A percentile compares a stretch with the other conserved stretches of the same genome.
Evolutionary conservation across 2,797 vertebrate species (phyloP).

Genomic region (Thunnus albacares): DNA sequence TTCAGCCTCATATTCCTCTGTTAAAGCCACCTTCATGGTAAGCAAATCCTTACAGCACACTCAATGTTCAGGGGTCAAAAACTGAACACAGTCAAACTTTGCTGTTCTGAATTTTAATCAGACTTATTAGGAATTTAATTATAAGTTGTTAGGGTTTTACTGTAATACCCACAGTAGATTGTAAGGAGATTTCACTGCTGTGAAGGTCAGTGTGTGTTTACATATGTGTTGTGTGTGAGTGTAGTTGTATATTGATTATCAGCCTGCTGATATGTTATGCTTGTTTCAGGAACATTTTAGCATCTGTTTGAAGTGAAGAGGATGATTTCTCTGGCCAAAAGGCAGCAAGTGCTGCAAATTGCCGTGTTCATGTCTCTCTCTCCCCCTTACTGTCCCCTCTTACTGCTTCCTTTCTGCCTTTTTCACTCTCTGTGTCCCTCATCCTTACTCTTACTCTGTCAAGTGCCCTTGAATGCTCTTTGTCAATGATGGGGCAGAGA

Average conservation of each 20-base stretch:
- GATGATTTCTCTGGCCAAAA: conserved; percentile 3
- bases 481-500: conserved; percentile 39
- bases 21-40: conserved; percentile 13
- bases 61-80: conserved; percentile 13
- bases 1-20: background rate
- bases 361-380: background rate
- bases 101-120: conserved; percentile 38
- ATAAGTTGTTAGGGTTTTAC: conserved; percentile 17
- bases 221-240: background rate
- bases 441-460: conserved; percentile 8
- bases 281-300: conserved; percentile 5
- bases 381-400: background rate
- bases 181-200: conserved; percentile 10
- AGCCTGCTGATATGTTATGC: background rate
- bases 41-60: conserved; percentile 24
- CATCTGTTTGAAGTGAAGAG: background rate
- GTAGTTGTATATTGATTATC: conserved; percentile 4
- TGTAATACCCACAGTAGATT: conserved; percentile 6
- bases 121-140: conserved; percentile 30
- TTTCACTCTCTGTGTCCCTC: conserved; percentile 3
- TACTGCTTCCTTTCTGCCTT: conserved; percentile 11
- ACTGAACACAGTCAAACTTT: background rate
- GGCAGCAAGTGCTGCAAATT: conserved; percentile 9
- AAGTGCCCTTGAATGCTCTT: conserved; percentile 39
- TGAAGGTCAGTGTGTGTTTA: conserved; percentile 1